A percentile compares a stretch with the other conserved stretches of the same genome.
phyloP scores from a whole-genome alignment of 2,888 invertebrate genomes.

The Agrotis ipsilon region DNA sequence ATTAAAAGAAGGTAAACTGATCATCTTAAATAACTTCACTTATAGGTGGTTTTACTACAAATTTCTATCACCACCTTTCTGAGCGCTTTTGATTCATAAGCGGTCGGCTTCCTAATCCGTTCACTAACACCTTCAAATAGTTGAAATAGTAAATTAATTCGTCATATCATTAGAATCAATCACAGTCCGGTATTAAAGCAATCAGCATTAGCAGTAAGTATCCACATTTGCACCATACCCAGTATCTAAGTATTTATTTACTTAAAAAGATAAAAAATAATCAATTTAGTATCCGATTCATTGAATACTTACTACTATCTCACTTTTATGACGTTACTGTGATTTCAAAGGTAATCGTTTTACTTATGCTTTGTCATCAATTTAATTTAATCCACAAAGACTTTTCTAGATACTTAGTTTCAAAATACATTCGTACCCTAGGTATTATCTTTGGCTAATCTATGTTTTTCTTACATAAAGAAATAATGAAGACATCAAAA shows the following conservation, averaged over 20 bases:
- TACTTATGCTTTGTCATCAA: conserved; percentile 7
- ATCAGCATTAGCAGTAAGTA: conserved; percentile 9
- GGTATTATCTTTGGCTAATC: no score
- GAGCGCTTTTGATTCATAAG: background rate
- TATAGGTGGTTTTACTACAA: background rate
- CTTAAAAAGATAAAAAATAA: conserved; percentile 35
- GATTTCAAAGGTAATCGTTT: conserved; percentile 36
- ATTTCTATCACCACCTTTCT: background rate
- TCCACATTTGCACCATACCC: conserved; percentile 1
- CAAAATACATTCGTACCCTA: background rate
- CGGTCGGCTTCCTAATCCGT: conserved; percentile 8
- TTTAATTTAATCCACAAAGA: conserved; percentile 7
- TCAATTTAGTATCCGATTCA: conserved; percentile 28
- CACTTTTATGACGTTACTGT: conserved; percentile 35
- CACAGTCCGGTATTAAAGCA: conserved; percentile 13
- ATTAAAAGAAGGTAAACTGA: background rate
- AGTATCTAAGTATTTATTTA: conserved; percentile 2
- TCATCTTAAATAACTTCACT: background rate
- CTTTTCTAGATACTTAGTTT: conserved; percentile 26
- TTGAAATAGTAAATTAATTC: background rate
- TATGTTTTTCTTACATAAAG: no score
- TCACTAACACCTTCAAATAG: background rate
- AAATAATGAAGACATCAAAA: no score
- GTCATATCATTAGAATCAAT: conserved; percentile 21
- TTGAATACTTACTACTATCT: conserved; percentile 30